These are phyloP conservation scores for Chlorops oryzae DNA, from an alignment of 1,140 invertebrate species.

Conservation along the genomic window DNA sequence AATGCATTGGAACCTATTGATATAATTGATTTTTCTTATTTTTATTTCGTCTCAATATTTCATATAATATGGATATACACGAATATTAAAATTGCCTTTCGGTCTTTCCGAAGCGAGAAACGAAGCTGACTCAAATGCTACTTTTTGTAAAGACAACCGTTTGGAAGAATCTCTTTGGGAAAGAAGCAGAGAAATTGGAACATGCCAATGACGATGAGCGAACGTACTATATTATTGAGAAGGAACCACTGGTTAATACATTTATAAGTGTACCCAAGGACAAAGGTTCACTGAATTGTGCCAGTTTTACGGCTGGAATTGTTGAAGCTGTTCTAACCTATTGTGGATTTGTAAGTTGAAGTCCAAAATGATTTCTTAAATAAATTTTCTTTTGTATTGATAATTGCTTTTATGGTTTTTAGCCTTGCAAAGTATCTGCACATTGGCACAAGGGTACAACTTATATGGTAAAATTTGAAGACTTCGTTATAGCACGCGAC, in stretches of 20 bases:
- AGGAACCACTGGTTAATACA: constrained; percentile 90
- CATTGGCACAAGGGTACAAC: constrained; percentile 99
- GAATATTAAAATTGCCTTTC: too few relatives aligned
- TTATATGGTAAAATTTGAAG: constrained; percentile 98
- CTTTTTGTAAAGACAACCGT: constrained; percentile 93
- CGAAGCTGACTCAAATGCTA: constrained; percentile 90
- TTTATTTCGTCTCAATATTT: too few relatives aligned
- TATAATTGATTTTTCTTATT: too few relatives aligned
- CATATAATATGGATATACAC: too few relatives aligned
- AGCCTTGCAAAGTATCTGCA: constrained; percentile 93
- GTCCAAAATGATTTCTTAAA: constrained; percentile 13
- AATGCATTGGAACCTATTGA: too few relatives aligned
- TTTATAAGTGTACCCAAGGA: constrained; percentile 98
- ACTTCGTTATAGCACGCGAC: constrained; percentile 85
- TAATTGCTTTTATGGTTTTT: constrained; percentile 48
- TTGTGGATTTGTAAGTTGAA: constrained; percentile 85
- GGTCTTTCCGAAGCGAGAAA: constrained; percentile 93
- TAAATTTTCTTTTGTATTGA: too few relatives aligned
- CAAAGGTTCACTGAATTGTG: constrained; percentile 94
- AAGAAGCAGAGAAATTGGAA: constrained; percentile 97
- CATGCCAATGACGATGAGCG: constrained; percentile 97
- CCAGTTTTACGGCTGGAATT: constrained; percentile 97
- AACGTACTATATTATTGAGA: constrained; percentile 98
- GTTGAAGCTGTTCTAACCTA: constrained; percentile 90
- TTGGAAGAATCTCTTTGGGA: constrained; percentile 96